These are phyloP conservation scores for Sander lucioperca DNA, from an alignment of 2,113 vertebrate species.

Conservation along the genomic window DNA sequence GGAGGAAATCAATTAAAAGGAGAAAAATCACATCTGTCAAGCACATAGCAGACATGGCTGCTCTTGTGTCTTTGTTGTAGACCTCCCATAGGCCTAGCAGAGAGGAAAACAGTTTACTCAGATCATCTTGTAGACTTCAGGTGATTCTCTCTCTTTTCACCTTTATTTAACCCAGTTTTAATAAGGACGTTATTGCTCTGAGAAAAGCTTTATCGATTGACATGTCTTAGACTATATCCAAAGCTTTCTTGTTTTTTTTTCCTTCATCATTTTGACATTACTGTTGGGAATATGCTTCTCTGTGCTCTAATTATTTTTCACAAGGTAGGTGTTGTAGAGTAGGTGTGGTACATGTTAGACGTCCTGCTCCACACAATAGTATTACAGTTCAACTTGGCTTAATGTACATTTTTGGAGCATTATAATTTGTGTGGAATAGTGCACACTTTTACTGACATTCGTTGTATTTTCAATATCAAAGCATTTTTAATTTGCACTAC, in stretches of 20 bases:
- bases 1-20: conserved; percentile 73
- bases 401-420: neutral
- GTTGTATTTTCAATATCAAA: conserved; percentile 8
- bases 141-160: conserved; percentile 43
- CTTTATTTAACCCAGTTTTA: conserved; percentile 68
- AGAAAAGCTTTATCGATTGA: conserved; percentile 76
- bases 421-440: too few relatives aligned
- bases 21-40: conserved; percentile 69
- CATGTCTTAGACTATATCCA: conserved; percentile 60
- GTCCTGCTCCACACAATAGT: neutral
- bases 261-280: conserved; percentile 67
- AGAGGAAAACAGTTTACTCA: conserved; percentile 55
- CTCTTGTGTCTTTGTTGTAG: conserved; percentile 53
- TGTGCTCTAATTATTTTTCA: conserved; percentile 36
- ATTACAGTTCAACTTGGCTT: neutral
- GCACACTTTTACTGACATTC: neutral
- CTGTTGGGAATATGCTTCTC: conserved; percentile 64
- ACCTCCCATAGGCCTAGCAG: conserved; percentile 42
- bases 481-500: neutral
- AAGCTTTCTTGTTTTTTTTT: conserved; percentile 58
- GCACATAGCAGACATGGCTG: conserved; percentile 51
- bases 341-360: conserved; percentile 6
- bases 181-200: conserved; percentile 77
- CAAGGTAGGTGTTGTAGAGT: conserved; percentile 24
- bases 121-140: conserved; percentile 35